Evolutionary conservation across 2,888 invertebrate genomes (phyloP).

Genomic region (Drosophila meridiana): DNA sequence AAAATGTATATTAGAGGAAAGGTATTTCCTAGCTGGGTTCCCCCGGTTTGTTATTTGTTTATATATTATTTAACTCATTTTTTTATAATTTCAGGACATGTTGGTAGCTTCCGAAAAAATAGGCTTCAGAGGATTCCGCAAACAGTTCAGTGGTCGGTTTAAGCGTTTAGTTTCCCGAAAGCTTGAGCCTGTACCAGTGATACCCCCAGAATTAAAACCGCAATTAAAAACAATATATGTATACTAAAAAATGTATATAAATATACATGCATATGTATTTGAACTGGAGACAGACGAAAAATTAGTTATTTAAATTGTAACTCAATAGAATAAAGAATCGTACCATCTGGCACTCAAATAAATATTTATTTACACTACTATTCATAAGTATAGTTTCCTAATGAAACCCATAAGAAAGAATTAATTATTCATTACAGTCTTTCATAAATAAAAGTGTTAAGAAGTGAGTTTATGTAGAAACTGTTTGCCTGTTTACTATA

Average conservation of each 20-base stretch:
- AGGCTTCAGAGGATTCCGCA: conserved; percentile 93
- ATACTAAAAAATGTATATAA: conserved; percentile 86
- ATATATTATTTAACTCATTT: neutral
- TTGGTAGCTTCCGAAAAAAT: conserved; percentile 90
- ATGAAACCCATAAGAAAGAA: too few relatives aligned
- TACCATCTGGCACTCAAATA: neutral
- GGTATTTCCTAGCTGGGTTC: too few relatives aligned
- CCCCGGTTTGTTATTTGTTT: neutral
- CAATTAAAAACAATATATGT: conserved; percentile 95
- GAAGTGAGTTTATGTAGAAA: too few relatives aligned
- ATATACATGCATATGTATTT: conserved; percentile 28
- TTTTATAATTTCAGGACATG: conserved; percentile 88
- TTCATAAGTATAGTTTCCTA: neutral
- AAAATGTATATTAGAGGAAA: too few relatives aligned
- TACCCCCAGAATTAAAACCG: conserved; percentile 94
- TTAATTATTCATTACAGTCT: too few relatives aligned
- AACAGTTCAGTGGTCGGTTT: conserved; percentile 94
- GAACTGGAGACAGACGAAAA: conserved; percentile 33
- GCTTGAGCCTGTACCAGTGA: conserved; percentile 92
- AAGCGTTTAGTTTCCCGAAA: conserved; percentile 94
- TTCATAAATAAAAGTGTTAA: too few relatives aligned
- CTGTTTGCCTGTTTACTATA: too few relatives aligned
- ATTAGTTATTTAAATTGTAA: conserved; percentile 18
- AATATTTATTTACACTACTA: neutral
- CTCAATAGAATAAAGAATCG: neutral